phyloP scores from a whole-genome alignment of 2,797 vertebrate genomes.

The Melanotaenia boesemani region DNA sequence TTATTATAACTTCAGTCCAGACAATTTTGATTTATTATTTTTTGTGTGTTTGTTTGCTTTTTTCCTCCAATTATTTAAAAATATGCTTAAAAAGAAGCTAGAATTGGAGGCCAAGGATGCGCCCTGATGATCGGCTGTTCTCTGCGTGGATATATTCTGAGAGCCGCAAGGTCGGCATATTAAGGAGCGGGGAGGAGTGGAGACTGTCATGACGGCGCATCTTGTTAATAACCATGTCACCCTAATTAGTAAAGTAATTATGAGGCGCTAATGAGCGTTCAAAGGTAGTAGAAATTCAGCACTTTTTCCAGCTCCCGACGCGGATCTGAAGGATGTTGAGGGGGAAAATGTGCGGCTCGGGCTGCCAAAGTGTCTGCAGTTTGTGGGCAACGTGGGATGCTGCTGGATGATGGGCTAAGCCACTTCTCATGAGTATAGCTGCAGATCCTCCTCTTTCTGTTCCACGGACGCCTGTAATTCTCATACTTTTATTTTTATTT shows the following conservation, averaged over 20 bases:
- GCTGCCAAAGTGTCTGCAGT: slow-evolving; percentile 51
- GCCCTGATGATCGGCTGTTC: slow-evolving; percentile 4
- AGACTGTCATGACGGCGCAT: slow-evolving; percentile 84
- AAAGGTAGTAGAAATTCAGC: slow-evolving; percentile 84
- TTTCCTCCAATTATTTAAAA: background rate
- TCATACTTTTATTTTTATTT: slow-evolving; percentile 43
- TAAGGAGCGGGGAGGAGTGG: slow-evolving; percentile 79
- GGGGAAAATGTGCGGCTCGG: slow-evolving; percentile 23
- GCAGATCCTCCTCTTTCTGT: background rate
- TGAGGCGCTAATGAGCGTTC: slow-evolving; percentile 92
- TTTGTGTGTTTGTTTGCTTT: background rate
- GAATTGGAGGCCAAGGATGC: background rate
- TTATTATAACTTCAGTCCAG: background rate
- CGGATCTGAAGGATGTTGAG: slow-evolving; percentile 72
- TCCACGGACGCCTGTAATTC: slow-evolving; percentile 16
- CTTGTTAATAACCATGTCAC: slow-evolving; percentile 88
- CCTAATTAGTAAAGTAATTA: slow-evolving; percentile 95
- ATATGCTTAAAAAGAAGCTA: background rate
- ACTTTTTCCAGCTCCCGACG: slow-evolving; percentile 72
- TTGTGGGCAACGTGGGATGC: background rate
- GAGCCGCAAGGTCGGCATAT: slow-evolving; percentile 65
- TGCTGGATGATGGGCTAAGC: slow-evolving; percentile 35
- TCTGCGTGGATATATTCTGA: slow-evolving; percentile 34
- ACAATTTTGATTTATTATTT: background rate
- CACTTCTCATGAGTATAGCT: slow-evolving; percentile 29